Evolutionary conservation across 2,888 invertebrate genomes (phyloP), one percentile per base, ranked within the genome.

Genomic region (Pocota personata): DNA sequence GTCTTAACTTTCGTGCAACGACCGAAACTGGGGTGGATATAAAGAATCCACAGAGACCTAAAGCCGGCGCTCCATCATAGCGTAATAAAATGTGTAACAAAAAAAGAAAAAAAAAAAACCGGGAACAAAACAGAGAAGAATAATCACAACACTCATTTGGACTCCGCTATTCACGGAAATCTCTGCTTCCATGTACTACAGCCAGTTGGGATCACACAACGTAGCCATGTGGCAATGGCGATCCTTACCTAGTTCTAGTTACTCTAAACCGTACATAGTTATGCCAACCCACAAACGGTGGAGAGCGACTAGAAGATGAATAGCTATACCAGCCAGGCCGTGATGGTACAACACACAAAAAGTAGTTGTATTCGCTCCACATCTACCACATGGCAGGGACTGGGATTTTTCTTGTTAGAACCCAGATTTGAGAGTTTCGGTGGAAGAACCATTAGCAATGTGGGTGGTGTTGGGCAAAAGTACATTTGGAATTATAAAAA

Each of bases 231-330:
- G 32, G 55, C 27, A 14, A 35, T 37, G 55, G 55, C 32, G 64
- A 83, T 83, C 46, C 83, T 83, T 78, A 78, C 78, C 83, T 78
- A 83, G 83, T 67, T 83, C 66, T 60, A 62, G 78, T 52, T 78
- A 46, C 67, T 76, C 69, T 48, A 62, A 57, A 30, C 30, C 55
- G 35, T 43, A 37, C 46, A 12, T 40, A 62, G 30, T 50, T 46
- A 40, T 24, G 55, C 40, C 46, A 82, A 82, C 69, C 76, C 55
- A 67, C 73, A 60, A 75, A 66, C 58, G 55, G 14, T 75, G 66
- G 46, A 30, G 32, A 60, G 57, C 27, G 32, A 75, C 75, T 32
- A 40, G 12, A 43, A 75, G 75, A 75, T 80, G 75, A 80, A 80
- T 75, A 58, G 66, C 66, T 30, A n/a, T n/a, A n/a, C 43, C 43